Conservation (phyloP, 2,797 vertebrate species). For the Catharus ustulatus region DNA sequence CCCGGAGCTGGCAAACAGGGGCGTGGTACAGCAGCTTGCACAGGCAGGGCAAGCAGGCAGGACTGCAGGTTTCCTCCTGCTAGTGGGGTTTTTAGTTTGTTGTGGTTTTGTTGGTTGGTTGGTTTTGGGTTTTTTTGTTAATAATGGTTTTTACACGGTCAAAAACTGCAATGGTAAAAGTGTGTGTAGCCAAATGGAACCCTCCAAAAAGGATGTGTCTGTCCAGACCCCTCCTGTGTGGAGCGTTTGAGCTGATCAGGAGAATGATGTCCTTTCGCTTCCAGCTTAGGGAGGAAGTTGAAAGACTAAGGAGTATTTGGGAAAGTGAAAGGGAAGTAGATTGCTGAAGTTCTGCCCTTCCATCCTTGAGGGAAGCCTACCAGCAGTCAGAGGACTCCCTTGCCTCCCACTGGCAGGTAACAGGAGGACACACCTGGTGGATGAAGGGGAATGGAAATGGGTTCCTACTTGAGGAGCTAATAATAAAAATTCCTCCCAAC, state of each 20-base stretch:
- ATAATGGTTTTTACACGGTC: rapidly evolving
- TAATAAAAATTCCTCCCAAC: background rate
- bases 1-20: background rate
- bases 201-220: background rate
- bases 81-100: background rate
- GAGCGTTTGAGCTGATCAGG: background rate
- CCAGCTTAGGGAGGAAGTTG: background rate
- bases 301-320: background rate
- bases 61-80: background rate
- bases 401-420: background rate
- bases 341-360: background rate
- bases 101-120: background rate
- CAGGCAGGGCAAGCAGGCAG: background rate
- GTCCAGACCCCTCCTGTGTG: background rate
- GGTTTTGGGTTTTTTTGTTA: background rate
- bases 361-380: background rate
- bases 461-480: background rate
- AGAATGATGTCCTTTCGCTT: background rate
- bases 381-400: background rate
- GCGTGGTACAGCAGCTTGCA: background rate
- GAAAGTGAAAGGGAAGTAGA: background rate
- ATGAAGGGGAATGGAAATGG: background rate
- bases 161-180: background rate
- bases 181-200: background rate
- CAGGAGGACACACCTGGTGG: background rate